Conservation (phyloP, 2,113 vertebrate genomes). For the Porphyrio hochstetteri region DNA sequence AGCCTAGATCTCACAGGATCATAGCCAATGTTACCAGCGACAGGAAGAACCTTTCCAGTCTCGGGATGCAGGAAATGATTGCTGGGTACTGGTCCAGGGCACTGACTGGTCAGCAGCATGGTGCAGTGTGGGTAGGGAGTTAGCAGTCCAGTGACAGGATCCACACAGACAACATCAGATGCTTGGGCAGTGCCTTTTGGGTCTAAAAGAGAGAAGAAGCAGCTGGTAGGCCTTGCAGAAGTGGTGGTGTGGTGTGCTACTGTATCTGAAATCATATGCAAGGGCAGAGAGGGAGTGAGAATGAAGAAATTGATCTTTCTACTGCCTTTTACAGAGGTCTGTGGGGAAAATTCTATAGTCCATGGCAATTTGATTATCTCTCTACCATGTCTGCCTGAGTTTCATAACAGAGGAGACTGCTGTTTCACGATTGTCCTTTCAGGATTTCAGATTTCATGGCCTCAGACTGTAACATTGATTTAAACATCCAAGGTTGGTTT, state of each 20-base stretch:
- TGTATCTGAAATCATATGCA: neutral
- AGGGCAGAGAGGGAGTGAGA: neutral
- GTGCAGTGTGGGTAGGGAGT: conserved; percentile 71
- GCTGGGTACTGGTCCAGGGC: conserved; percentile 73
- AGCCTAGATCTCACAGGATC: conserved; percentile 77
- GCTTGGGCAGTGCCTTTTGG: conserved; percentile 63
- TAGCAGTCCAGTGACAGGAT: conserved; percentile 77
- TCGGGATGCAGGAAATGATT: conserved; percentile 84
- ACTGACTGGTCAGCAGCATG: conserved; percentile 77
- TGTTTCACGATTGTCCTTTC: neutral
- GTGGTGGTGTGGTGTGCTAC: neutral
- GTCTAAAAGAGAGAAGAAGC: conserved; percentile 43
- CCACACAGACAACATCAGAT: conserved; percentile 51
- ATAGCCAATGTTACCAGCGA: conserved; percentile 83
- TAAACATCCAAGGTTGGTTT: neutral
- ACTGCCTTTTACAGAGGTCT: neutral
- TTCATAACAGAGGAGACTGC: neutral
- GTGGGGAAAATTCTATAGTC: neutral
- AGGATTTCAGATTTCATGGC: neutral
- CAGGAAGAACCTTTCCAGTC: conserved; percentile 80
- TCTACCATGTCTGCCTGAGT: neutral
- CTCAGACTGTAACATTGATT: neutral
- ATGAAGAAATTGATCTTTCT: neutral
- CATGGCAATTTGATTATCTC: neutral
- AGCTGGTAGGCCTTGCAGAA: neutral